Percentiles rank a stretch among this genome's conserved stretches.
Conservation (phyloP, 2,888 invertebrate species). For the Cerastoderma edule region DNA sequence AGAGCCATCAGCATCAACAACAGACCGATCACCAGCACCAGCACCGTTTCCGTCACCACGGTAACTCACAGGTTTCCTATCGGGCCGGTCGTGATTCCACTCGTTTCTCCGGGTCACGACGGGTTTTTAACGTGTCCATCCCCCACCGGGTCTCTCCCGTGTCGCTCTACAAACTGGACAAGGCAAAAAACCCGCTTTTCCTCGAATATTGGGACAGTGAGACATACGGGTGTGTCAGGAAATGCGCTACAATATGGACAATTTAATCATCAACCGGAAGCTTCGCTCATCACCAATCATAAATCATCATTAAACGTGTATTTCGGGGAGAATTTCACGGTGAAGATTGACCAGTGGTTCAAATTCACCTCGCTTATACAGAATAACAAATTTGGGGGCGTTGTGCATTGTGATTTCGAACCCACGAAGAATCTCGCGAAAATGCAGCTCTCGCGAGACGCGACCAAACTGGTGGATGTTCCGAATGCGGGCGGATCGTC, state of each 20-base stretch:
- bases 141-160: constrained; percentile 51
- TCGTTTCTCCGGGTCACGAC: constrained; percentile 32
- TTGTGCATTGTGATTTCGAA: constrained; percentile 72
- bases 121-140: constrained; percentile 51
- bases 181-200: constrained; percentile 33
- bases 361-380: constrained; percentile 66
- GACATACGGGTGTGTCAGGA: background rate
- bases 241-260: background rate
- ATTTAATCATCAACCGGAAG: background rate
- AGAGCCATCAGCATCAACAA: constrained; percentile 33
- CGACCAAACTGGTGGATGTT: constrained; percentile 69
- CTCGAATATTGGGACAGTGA: constrained; percentile 33
- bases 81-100: constrained; percentile 20
- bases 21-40: constrained; percentile 37
- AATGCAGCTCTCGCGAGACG: constrained; percentile 75
- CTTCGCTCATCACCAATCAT: constrained; percentile 9
- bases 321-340: constrained; percentile 75
- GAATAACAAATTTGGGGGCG: constrained; percentile 65
- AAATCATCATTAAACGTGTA: constrained; percentile 70
- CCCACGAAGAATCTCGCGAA: constrained; percentile 58
- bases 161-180: constrained; percentile 62
- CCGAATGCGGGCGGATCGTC: constrained; percentile 82
- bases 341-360: constrained; percentile 69
- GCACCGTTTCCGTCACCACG: constrained; percentile 18
- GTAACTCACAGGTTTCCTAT: background rate